Conservation (phyloP, 2,888 invertebrate genomes). For the Lasioglossum vierecki region DNA sequence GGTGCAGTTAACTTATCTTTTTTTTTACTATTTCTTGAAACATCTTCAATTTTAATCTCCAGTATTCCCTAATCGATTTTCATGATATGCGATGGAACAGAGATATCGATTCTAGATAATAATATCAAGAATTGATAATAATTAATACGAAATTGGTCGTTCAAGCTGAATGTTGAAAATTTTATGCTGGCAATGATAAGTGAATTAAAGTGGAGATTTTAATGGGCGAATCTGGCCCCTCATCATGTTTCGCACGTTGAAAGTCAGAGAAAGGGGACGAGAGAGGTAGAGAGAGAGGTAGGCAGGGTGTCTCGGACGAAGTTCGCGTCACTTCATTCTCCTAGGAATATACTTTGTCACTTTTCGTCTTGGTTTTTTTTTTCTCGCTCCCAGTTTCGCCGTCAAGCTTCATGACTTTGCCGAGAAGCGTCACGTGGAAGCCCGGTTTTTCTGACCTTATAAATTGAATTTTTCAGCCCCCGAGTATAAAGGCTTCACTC, state of each 20-base stretch:
- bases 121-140: not conserved
- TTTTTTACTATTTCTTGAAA: no score
- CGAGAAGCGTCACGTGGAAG: constrained; percentile 70
- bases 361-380: constrained; percentile 16
- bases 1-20: no score
- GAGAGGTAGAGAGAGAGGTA: not conserved
- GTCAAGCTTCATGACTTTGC: constrained; percentile 62
- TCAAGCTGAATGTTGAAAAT: not conserved
- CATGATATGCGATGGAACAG: no score
- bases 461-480: constrained; percentile 63
- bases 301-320: constrained; percentile 43
- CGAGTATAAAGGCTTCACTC: constrained; percentile 33
- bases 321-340: constrained; percentile 55
- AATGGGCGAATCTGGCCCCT: not conserved
- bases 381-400: constrained; percentile 18
- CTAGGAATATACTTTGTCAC: constrained; percentile 57
- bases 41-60: no score
- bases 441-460: constrained; percentile 65
- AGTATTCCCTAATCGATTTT: no score
- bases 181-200: not conserved
- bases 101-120: no score
- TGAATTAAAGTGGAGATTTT: not conserved
- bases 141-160: not conserved
- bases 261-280: not conserved
- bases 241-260: not conserved